phyloP scores from a whole-genome alignment of 2,797 vertebrate species.

The Diglossa cyanea region DNA sequence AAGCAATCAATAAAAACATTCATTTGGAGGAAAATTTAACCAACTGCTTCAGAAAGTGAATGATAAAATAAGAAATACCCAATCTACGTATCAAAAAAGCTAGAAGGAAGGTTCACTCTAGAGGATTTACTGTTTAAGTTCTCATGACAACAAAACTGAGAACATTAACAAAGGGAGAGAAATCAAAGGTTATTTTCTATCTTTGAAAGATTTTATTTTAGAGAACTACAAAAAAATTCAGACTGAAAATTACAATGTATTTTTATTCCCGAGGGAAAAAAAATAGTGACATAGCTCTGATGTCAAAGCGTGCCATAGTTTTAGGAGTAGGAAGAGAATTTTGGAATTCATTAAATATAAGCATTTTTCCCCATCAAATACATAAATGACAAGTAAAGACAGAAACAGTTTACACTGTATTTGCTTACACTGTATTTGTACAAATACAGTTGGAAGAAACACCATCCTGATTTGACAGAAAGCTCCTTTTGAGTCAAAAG shows the following conservation, averaged over 20 bases:
- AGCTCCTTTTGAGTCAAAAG: not conserved
- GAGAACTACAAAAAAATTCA: not conserved
- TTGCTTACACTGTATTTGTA: not conserved
- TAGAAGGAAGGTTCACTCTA: not conserved
- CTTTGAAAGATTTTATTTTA: not conserved
- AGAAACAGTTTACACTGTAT: not conserved
- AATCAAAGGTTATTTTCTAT: not conserved
- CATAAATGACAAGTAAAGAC: not conserved
- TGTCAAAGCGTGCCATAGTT: not conserved
- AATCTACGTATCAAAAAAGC: not conserved
- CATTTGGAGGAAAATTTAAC: not conserved
- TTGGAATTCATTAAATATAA: not conserved
- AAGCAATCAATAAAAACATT: slow-evolving; percentile 34
- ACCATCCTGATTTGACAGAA: not conserved
- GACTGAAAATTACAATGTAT: not conserved
- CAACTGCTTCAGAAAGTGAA: not conserved
- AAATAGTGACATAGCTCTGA: not conserved
- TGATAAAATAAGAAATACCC: not conserved
- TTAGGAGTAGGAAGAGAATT: not conserved
- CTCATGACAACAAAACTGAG: not conserved
- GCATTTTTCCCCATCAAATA: not conserved
- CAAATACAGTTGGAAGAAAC: not conserved
- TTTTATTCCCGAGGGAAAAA: not conserved
- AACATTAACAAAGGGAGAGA: not conserved
- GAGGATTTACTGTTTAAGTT: slow-evolving; percentile 2